Base-by-base conservation (phyloP, 23 tunicate genomes). In the Aplidium turbinatum region DNA sequence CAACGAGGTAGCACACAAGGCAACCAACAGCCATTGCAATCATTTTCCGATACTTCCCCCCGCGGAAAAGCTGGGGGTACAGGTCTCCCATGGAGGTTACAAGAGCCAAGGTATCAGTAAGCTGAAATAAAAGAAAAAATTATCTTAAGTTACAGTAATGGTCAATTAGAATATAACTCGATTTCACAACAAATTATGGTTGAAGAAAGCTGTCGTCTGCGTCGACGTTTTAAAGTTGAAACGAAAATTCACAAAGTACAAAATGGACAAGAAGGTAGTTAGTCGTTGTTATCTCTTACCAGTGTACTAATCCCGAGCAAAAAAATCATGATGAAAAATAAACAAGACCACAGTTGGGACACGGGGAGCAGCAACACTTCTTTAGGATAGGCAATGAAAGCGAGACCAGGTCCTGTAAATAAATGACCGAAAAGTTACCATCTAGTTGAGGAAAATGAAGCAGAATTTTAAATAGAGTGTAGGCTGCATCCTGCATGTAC, bases 331-430 rank as follows among this genome's bases (percentile, higher is more conserved):
- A 91, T 38, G 68, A 91, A 91, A 79, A 91, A 91, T 2, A 91
- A 66, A 31, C 78, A 72, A 11, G 97, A 78, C 97, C 97, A 91
- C 35, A 91, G 72, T 56, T 91, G 90, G 23, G 91, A 84, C 3
- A 84, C 78, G 1, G 97, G 97, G 6, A 91, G 86, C 31, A 91
- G 26, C 24, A 87, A 31, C 13, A 91, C 97, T 73, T 91, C 97
- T 68, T 91, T 91, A 20, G 97, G 97, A 74, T 91, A 91, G 18
- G 97, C 97, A 26, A 91, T 91, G 46, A 91, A 91, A 47, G 97
- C 97, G 31, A 91, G 70, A 54, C 97, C 97, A 0, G 97, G 97
- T 25, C 97, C 97, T 89, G 22, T 55, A 6, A 6, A 42, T n/a
- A n/a, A n/a, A n/a, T n/a, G n/a, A n/a, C n/a, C n/a, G n/a, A n/a